Conservation (phyloP, 2,797 vertebrate species). For the Takifugu rubripes region DNA sequence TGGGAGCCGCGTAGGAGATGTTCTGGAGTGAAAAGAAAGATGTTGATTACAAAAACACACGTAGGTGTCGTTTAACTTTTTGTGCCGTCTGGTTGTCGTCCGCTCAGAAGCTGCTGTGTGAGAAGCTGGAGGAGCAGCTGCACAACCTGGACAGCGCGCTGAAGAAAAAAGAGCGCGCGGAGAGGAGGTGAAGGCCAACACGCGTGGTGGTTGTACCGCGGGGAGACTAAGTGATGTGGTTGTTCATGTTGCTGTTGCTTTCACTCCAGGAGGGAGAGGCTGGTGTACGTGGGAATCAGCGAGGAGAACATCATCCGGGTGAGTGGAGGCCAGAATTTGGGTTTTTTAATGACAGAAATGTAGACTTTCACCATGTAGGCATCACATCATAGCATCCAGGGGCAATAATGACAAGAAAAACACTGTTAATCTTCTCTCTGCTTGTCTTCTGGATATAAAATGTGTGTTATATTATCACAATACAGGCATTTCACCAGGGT, state of each 20-base stretch:
- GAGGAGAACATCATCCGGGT: conserved; percentile 97
- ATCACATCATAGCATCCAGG: no score
- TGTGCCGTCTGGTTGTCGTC: conserved; percentile 4
- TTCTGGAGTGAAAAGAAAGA: neutral
- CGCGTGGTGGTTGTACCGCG: neutral
- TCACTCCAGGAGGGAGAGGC: conserved; percentile 82
- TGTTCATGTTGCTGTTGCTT: neutral
- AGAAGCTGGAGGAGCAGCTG: conserved; percentile 93
- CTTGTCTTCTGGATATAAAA: no score
- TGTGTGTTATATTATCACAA: no score
- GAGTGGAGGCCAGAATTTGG: conserved; percentile 24
- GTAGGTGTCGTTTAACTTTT: neutral
- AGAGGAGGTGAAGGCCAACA: conserved; percentile 78
- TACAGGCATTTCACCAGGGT: no score
- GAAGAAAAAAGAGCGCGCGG: conserved; percentile 94
- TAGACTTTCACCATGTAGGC: no score
- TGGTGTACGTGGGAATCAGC: conserved; percentile 97
- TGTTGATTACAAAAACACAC: neutral
- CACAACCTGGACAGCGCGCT: conserved; percentile 92
- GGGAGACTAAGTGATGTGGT: neutral
- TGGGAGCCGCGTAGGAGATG: neutral
- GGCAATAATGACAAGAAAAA: no score
- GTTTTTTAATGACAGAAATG: no score
- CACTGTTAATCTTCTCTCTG: no score
- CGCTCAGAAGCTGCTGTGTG: conserved; percentile 90